Conservation (phyloP, 1,140 invertebrate genomes). For the Melanaphis sacchari region DNA sequence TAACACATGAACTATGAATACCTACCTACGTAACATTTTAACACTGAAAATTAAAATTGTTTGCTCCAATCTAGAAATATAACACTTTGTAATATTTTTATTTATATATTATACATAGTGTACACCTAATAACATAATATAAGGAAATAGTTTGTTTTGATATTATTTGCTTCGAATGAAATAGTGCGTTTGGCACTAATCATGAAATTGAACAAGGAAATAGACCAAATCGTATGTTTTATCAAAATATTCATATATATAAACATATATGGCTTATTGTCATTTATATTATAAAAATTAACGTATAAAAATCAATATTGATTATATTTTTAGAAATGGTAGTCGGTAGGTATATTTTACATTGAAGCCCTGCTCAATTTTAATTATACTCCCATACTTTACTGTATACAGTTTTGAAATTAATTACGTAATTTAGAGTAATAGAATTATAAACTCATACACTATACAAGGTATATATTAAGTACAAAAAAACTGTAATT, state of each 20-base stretch:
- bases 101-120: not conserved
- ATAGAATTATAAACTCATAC: not conserved
- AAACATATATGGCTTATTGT: no score
- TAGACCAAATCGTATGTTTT: not conserved
- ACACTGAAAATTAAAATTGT: not conserved
- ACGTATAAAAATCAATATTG: not conserved
- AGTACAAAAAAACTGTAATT: not conserved
- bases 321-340: not conserved
- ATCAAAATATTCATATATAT: not conserved
- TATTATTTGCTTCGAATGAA: not conserved
- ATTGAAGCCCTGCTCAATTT: not conserved
- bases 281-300: not conserved
- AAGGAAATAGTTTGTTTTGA: not conserved
- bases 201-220: not conserved
- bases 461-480: not conserved
- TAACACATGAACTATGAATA: not conserved
- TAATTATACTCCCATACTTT: not conserved
- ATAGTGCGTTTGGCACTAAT: not conserved
- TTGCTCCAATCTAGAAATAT: not conserved
- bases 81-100: not conserved
- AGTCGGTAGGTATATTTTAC: not conserved
- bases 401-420: not conserved
- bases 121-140: not conserved
- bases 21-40: no score
- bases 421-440: not conserved